phyloP scores from a whole-genome alignment of 2,888 invertebrate genomes.

The Melikaiella ostensackeni region DNA sequence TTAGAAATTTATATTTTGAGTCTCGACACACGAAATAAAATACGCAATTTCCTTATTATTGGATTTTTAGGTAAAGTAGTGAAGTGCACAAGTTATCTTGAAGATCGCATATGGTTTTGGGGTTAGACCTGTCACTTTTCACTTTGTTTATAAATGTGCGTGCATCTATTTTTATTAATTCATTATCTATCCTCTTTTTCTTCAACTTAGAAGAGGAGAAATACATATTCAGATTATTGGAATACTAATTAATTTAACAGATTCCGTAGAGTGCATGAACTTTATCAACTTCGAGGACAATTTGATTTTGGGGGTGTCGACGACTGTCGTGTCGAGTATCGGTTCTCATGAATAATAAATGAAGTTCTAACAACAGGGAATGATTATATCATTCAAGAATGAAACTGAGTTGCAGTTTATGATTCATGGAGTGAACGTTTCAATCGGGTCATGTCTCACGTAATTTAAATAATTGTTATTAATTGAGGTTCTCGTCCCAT shows the following conservation, averaged over 20 bases:
- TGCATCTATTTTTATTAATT: neutral
- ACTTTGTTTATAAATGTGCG: conserved; percentile 14
- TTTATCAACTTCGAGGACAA: neutral
- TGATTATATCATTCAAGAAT: conserved; percentile 5
- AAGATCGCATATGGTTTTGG: conserved; percentile 13
- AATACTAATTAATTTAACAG: neutral
- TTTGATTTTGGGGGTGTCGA: neutral
- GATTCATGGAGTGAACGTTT: neutral
- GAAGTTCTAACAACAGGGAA: conserved; percentile 3
- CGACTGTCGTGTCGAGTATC: neutral
- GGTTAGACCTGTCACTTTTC: conserved; percentile 14
- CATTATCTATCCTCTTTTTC: neutral
- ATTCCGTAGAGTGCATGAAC: neutral
- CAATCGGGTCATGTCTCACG: neutral
- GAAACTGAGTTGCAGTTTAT: neutral
- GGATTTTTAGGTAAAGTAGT: conserved; percentile 4
- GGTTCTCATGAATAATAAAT: conserved; percentile 13
- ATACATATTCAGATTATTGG: neutral
- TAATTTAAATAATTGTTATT: conserved; percentile 2
- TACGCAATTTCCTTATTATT: neutral
- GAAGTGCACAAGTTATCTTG: neutral
- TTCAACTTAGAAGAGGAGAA: neutral
- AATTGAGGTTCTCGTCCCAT: neutral
- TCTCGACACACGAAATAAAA: neutral
- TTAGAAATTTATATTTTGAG: neutral